Evolutionary conservation across 2,888 invertebrate species (phyloP).

Genomic region (Laothoe populi): DNA sequence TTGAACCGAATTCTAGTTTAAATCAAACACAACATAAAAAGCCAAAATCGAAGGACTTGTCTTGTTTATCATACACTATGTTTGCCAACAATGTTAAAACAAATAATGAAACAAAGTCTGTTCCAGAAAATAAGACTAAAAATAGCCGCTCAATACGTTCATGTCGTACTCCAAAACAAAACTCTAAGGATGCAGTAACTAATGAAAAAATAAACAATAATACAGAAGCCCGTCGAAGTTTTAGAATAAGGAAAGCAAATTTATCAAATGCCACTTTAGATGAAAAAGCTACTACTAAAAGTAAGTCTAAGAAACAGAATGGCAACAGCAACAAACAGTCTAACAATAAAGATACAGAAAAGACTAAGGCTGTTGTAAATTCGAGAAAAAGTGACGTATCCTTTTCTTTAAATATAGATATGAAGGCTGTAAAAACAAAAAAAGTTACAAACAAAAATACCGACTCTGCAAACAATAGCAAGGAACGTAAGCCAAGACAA

Average conservation of each 20-base stretch:
- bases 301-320: neutral
- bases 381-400: constrained; percentile 1
- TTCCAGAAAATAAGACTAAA: constrained; percentile 34
- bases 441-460: neutral
- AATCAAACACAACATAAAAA: constrained; percentile 2
- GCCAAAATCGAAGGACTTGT: neutral
- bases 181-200: neutral
- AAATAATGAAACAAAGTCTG: neutral
- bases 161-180: constrained; percentile 38
- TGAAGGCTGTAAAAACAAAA: neutral
- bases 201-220: constrained; percentile 32
- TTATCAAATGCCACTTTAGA: neutral
- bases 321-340: neutral
- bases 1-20: neutral
- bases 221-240: constrained; percentile 23
- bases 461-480: neutral
- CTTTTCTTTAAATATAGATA: neutral
- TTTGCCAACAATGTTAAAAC: neutral
- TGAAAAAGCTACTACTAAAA: neutral
- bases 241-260: constrained; percentile 29
- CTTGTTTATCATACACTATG: neutral
- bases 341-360: neutral
- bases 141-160: constrained; percentile 41
- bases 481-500: neutral
- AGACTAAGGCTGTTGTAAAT: neutral